Conservation (phyloP, 2,888 invertebrate genomes). For the Ornithoptera priamus region DNA sequence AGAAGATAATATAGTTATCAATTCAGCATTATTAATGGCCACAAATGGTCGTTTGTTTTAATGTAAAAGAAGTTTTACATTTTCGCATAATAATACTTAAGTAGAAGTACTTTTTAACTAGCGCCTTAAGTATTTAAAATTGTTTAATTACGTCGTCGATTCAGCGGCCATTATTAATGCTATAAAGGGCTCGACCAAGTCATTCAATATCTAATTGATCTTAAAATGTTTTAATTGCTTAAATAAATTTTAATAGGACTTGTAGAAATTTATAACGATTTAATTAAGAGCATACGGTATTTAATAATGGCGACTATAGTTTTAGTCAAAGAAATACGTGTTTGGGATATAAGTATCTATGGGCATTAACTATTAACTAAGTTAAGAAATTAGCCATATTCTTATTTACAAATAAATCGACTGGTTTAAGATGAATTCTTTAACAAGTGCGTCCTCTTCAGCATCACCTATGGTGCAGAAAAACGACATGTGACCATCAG, state of each 20-base stretch:
- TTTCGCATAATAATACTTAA: not conserved
- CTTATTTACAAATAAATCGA: no score
- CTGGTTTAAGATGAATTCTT: no score
- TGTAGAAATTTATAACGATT: conserved; percentile 26
- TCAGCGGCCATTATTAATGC: conserved; percentile 23
- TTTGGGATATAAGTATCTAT: no score
- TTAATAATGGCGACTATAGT: not conserved
- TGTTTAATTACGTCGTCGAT: conserved; percentile 7
- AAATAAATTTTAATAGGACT: conserved; percentile 24
- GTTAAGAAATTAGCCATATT: no score
- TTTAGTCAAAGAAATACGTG: not conserved
- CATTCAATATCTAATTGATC: conserved; percentile 25
- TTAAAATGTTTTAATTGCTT: conserved; percentile 27
- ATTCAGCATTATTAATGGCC: not conserved
- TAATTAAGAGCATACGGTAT: conserved; percentile 17
- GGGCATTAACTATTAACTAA: no score
- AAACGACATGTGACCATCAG: no score
- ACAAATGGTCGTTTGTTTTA: not conserved
- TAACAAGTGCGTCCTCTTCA: no score
- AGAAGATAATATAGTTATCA: not conserved
- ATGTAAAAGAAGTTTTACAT: not conserved
- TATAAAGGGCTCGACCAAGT: conserved; percentile 19
- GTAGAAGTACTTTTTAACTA: conserved; percentile 4
- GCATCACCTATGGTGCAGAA: no score
- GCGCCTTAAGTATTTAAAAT: conserved; percentile 13